Base-by-base conservation (phyloP, 2,888 invertebrate genomes). In the Beris morrisii region DNA sequence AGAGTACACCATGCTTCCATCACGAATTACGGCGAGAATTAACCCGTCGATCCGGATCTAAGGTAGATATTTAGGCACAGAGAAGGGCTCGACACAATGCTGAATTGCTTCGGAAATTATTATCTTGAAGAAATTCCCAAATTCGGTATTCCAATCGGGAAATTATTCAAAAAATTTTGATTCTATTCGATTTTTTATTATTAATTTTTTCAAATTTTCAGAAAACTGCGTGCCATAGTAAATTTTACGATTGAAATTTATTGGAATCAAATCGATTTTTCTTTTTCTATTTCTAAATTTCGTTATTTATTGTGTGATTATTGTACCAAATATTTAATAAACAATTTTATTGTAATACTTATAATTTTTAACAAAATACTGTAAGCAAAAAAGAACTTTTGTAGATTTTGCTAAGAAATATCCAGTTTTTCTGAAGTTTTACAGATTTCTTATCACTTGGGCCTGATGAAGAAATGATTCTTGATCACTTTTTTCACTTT, bases 201-300 rank as follows among this genome's bases (percentile, higher is more conserved):
- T 38, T 13, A 38, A 44, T 55, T 55, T 38, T 55, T n/a, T 57
- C 9, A 15, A 57, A 13, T 57, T 54, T 32, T 4, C 63, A 69
- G 69, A 65, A 59, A 64, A 52, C 15, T 48, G 59, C 58, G 66
- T 70, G 70, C 67, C 70, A 70, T 70, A 70, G 68, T 54, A 70
- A 68, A 58, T 52, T 57, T 28, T 55, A 45, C 30, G 55, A 64
- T 54, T 15, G 22, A 52, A 61, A 61, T 50, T 55, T 61, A 12
- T 48, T 54, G 32, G 28, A 28, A 52, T 54, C 44, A 28, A 58
- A 61, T 56, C 15, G 55, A 52, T 65, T 22, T 46, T 66, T 46
- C 9, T 22, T 13, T 44, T 38, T 59, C 15, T 55, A 63, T 54
- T 64, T 52, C n/a, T 13, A 54, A 65, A 57, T 57, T n/a, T 15